A percentile compares a stretch with the other conserved stretches of the same genome.
Evolutionary conservation across 2,797 vertebrate genomes (phyloP).

Genomic region (Hydrocynus forskahlii): DNA sequence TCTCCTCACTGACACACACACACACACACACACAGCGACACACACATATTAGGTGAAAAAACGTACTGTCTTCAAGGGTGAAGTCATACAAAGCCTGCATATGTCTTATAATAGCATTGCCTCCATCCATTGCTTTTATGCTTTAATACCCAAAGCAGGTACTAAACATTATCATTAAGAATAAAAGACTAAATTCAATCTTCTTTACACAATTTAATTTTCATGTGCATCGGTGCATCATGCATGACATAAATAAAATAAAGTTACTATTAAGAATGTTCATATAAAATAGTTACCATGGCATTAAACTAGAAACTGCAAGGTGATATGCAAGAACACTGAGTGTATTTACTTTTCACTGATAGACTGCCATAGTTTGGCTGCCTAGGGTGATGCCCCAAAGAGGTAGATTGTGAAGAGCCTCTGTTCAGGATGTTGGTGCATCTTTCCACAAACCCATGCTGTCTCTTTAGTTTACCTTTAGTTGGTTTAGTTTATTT

Average conservation of each 20-base stretch:
- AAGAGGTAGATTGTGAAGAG: neutral
- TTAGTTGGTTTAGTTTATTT: neutral
- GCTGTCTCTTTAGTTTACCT: neutral
- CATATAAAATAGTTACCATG: slow-evolving; percentile 29
- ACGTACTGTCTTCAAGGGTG: neutral
- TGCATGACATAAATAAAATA: neutral
- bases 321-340: slow-evolving; percentile 6
- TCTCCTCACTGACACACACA: slow-evolving; percentile 7
- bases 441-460: neutral
- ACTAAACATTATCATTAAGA: no score
- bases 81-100: no score
- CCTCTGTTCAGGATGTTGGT: neutral
- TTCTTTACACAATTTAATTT: no score
- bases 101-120: no score
- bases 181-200: no score
- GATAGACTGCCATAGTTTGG: slow-evolving; percentile 1
- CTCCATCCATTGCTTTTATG: no score
- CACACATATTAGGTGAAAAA: slow-evolving; percentile 1
- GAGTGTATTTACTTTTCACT: slow-evolving; percentile 24
- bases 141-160: no score
- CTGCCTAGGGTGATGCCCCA: neutral
- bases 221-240: neutral
- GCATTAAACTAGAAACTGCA: slow-evolving; percentile 22
- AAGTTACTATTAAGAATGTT: neutral
- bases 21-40: neutral